These are phyloP conservation scores for Tridacna crocea DNA, from an alignment of 2,888 invertebrate species.

Conservation along the genomic window DNA sequence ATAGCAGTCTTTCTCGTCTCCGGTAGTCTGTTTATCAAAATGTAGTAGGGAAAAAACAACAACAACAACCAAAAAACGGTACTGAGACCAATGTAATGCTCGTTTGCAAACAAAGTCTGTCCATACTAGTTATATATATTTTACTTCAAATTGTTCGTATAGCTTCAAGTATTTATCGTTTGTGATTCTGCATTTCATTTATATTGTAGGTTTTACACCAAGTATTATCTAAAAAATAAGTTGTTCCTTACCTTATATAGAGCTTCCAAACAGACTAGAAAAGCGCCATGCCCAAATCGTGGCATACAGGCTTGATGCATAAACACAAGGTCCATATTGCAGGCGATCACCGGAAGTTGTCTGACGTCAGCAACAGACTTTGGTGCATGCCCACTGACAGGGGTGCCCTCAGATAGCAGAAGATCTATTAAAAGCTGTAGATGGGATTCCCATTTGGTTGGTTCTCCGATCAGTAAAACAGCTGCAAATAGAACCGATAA, in stretches of 20 bases:
- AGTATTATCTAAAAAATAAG: too few species aligned
- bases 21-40: too few species aligned
- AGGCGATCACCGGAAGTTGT: conserved; percentile 83
- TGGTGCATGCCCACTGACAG: conserved; percentile 70
- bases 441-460: conserved; percentile 82
- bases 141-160: too few species aligned
- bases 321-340: conserved; percentile 84
- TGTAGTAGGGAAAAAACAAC: too few species aligned
- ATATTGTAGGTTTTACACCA: too few species aligned
- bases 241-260: conserved; percentile 78
- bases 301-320: conserved; percentile 84
- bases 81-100: too few species aligned
- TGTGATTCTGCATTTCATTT: too few species aligned
- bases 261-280: conserved; percentile 83
- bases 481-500: conserved; percentile 66
- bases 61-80: too few species aligned
- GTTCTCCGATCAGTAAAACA: conserved; percentile 83
- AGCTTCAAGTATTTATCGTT: too few species aligned
- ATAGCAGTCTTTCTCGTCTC: too few species aligned
- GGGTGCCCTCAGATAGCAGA: conserved; percentile 82
- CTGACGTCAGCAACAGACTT: conserved; percentile 65
- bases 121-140: too few species aligned
- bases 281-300: conserved; percentile 84
- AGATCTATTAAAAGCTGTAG: conserved; percentile 83
- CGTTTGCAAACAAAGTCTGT: too few species aligned